Evolutionary conservation across 2,113 vertebrate species (phyloP), one percentile per base, ranked within the genome.

Genomic region (Syngnathus scovelli): DNA sequence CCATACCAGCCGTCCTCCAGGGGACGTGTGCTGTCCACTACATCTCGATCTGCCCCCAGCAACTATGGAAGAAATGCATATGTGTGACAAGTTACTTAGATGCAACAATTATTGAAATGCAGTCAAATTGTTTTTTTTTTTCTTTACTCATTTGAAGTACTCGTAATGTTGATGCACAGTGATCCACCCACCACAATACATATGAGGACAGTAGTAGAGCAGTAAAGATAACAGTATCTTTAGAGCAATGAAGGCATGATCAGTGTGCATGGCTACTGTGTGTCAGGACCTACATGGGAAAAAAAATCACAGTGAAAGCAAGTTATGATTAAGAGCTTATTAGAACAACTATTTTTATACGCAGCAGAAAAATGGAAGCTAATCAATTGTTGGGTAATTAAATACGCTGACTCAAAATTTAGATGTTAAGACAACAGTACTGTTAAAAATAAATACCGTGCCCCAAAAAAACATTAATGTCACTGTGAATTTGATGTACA

Each of bases 61-160:
- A 79, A 91, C 56, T 91, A 90, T 7, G 81, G 71, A 49, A 78
- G 81, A 60, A 91, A 90, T 16, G 89, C 78, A 0, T 92, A 92
- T 1, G 91, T 92, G 43, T 92, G 75, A 89, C 55, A 67, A 19
- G 16, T 27, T 12, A 41, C 15, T 21, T 9, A 13, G 11, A 7
- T 3, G 16, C 7, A 10, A 1, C 43, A 4, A 39, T 23, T 63
- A 62, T n/a, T 23, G 39, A 62, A 62, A 41, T 23, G 60, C n/a
- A 41, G 13, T 16, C 15, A 2, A 19, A 49, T n/a, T 16, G 10
- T 15, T 6, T 12, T 49, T 15, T 33, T 64, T 64, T 36, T 12
- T 5, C 5, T 19, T 19, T 49, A 51, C n/a, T 44, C 9, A 5
- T 64, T 37, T 19, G 1, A 36, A 18, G 16, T 6, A 19, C 16